Evolutionary conservation across 2,888 invertebrate genomes (phyloP), one percentile per base, ranked within the genome.

Genomic region (Tetanocera ferruginea): DNA sequence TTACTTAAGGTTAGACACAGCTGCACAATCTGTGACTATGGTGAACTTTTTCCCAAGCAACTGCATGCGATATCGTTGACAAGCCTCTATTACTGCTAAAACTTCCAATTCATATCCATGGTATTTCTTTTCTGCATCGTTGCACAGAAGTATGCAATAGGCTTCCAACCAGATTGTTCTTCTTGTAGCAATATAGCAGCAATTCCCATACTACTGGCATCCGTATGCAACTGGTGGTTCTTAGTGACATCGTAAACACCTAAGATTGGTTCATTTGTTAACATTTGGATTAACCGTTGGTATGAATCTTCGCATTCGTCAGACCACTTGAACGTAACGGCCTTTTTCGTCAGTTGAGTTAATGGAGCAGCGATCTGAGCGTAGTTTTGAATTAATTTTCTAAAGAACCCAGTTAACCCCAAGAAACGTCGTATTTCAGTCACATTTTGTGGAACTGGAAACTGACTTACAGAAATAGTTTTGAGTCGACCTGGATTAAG

Each of bases 401-500:
- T 51, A 43, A 77, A 66, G 49, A 71, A 77, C n/a, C 73, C 67
- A 14, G 73, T 73, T 72, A 77, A 57, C 6, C 73, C 73, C 23
- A 77, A 52, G 49, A 73, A 77, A 17, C 80, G 52, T 52, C 79
- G 76, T 4, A 79, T 52, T 23, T 79, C 78, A 6, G 78, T 74
- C 0, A 49, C 51, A 23, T 76, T 81, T 6, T 51, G 76, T 4
- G 80, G 82, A 6, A 69, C 67, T 37, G 75, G 76, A 57, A 78
- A 80, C 14, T 80, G 74, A 23, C 51, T 34, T 2, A 81, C 78
- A 3, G 78, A 78, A 11, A 55, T 67, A 3, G 81, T 60, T 57
- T 79, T 80, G 11, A 76, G 70, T 0, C 70, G 43, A 23, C 81
- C 78, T 9, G 76, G 79, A n/a, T n/a, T n/a, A n/a, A n/a, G n/a